Percentiles rank a stretch among this genome's conserved stretches.
phyloP scores from a whole-genome alignment of 2,888 invertebrate genomes.

The Ditula angustiorana region DNA sequence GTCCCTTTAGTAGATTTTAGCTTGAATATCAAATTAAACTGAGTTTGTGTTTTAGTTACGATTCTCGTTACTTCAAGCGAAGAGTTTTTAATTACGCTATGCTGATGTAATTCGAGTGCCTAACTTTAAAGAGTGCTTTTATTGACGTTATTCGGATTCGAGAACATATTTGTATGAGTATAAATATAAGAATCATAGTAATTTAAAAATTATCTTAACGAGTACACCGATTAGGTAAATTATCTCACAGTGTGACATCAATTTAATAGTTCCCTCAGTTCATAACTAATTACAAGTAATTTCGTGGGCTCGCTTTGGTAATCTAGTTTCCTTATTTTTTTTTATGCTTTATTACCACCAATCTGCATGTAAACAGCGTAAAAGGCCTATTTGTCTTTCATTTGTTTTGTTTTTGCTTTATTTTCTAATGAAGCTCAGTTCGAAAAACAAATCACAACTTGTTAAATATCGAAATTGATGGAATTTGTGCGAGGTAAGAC shows the following conservation, averaged over 20 bases:
- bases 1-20: too few relatives aligned
- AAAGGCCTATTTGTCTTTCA: conserved; percentile 8
- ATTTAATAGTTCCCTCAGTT: background rate
- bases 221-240: background rate
- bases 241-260: conserved; percentile 2
- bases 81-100: too few relatives aligned
- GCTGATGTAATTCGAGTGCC: background rate
- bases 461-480: background rate
- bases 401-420: background rate
- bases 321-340: conserved; percentile 13
- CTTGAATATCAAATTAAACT: background rate
- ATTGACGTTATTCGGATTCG: background rate
- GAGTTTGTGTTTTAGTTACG: too few relatives aligned
- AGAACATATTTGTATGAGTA: background rate
- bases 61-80: too few relatives aligned
- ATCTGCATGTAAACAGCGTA: background rate
- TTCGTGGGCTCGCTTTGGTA: background rate
- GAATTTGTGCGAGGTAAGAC: background rate
- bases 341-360: conserved; percentile 5
- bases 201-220: conserved; percentile 12
- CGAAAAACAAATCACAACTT: background rate
- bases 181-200: background rate
- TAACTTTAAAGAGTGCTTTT: background rate
- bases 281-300: conserved; percentile 10
- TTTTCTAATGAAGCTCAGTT: background rate